Base-by-base conservation (phyloP, 2,888 invertebrate genomes). In the Copidosoma aretas region DNA sequence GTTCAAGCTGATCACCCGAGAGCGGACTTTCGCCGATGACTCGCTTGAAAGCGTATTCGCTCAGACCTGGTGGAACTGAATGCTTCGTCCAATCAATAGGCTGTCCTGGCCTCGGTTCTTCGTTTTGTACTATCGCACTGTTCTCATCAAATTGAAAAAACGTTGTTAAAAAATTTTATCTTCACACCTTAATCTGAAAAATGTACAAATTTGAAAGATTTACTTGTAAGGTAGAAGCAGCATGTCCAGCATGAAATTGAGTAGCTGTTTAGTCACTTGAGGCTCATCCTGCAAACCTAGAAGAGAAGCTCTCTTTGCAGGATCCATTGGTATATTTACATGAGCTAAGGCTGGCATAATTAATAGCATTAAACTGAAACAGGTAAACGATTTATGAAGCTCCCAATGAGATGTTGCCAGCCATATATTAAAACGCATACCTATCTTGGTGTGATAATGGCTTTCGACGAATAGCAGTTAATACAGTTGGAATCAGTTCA, bases 171-270 rank as follows among this genome's bases (percentile, higher is more conserved):
- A 17, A 5, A 57, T n/a, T 57, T 43, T 22, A 53, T 14, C 0
- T 43, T 22, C 32, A 32, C 32, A 25, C 15, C 58, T 12, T 24
- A 54, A 52, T 51, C 32, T 57, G 25, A 17, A 58, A 60, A 22
- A 2, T 32, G 17, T 43, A 12, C 52, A 68, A 79, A 24, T 17
- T 32, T 14, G 8, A 41, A 41, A 2, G n/a, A 39, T 84, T 81
- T 84, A 93, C 93, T 93, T 92, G 84, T 95, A 97, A 22, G 96
- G 95, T 67, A 97, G 84, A 12, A 97, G 84, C 12, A 97, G 83
- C 56, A 95, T 88, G 84, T 97, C 95, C 73, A 93, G 89, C 76
- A 95, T 88, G 80, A 93, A 89, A 71, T 90, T 90, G 22, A 94
- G 83, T 39, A 97, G 87, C 75, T 91, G 84, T 71, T 89, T 88